Base-by-base conservation (phyloP, 2,888 invertebrate species). In the Pseudococcus viburni region DNA sequence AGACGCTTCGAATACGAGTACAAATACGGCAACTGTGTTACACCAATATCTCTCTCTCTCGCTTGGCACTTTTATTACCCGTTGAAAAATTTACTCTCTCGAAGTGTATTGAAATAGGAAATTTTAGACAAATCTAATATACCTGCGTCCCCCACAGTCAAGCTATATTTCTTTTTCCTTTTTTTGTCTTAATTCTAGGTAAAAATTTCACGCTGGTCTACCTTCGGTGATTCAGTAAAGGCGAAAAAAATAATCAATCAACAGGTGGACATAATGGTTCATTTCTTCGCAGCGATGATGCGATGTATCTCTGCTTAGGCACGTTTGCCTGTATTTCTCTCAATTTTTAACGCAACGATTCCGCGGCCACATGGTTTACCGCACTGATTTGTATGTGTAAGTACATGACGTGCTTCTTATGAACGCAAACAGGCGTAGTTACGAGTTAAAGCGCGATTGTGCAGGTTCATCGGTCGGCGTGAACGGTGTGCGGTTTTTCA, bases 11-110 rank as follows among this genome's bases (percentile, higher is more conserved):
- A 5, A 33, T 55, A 55, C 5, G 5, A 17, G 55, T 17, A 55
- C 11, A 55, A 19, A 59, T 19, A 19, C 59, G 6, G 59, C 59
- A n/a, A 59, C 19, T 1, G 19, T 59, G n/a, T 59, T 55, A 33
- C 26, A 33, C 26, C 26, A 3, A 33, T 33, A 33, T 12, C 5
- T 55, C 55, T 55, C 5, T 59, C n/a, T 59, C 19, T 19, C n/a
- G 59, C 19, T 19, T 73, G 73, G 73, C 73, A 73, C 15, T 73
- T 73, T 73, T 73, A 73, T 73, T 73, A 73, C 73, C 4, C 17
- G 33, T 73, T 39, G 59, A 59, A 73, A 73, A 73, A 33, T 33
- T 12, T 33, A 59, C 19, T 55, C 17, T 19, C 59, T 5, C 19
- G 59, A 5, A 7, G n/a, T 59, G 59, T 19, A 59, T 59, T 59